Evolutionary conservation across 2,113 vertebrate genomes (phyloP).

Genomic region (Ancistrus triradiatus): DNA sequence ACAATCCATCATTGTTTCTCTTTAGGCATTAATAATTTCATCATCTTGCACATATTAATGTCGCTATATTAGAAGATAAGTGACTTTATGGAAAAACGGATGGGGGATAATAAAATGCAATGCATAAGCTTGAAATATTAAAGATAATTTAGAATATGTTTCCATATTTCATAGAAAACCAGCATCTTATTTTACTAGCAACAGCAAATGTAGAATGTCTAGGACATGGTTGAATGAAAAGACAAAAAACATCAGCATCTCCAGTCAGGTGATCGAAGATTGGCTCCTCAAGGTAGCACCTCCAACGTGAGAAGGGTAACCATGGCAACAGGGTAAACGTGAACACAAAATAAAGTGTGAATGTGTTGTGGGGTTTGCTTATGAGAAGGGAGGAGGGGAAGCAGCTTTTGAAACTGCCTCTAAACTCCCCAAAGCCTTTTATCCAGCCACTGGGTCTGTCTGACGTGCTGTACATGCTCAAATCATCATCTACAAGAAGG

Average conservation of each 20-base stretch:
- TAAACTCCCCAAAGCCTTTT: constrained; percentile 70
- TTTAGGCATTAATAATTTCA: constrained; percentile 8
- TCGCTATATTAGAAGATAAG: constrained; percentile 9
- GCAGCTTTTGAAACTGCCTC: constrained; percentile 67
- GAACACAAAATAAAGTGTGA: constrained; percentile 39
- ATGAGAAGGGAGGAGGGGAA: constrained; percentile 56
- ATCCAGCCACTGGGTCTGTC: constrained; percentile 50
- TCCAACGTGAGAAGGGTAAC: constrained; percentile 52
- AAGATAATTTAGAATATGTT: background rate
- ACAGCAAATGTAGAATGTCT: constrained; percentile 24
- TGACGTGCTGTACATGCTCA: constrained; percentile 63
- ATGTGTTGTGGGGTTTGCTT: constrained; percentile 35
- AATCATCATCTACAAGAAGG: constrained; percentile 4
- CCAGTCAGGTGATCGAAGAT: constrained; percentile 69
- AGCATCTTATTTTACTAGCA: background rate
- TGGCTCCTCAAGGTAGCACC: constrained; percentile 57
- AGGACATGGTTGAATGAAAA: constrained; percentile 56
- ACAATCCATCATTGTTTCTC: constrained; percentile 21
- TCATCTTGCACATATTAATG: constrained; percentile 8
- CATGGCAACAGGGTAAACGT: constrained; percentile 71
- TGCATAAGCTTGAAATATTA: background rate
- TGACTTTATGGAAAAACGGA: background rate
- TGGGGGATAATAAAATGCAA: background rate
- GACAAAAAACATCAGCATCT: constrained; percentile 52
- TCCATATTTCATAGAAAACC: too few species aligned